Base-by-base conservation (phyloP, 2,888 invertebrate species). In the Leptinotarsa rubiginosa region DNA sequence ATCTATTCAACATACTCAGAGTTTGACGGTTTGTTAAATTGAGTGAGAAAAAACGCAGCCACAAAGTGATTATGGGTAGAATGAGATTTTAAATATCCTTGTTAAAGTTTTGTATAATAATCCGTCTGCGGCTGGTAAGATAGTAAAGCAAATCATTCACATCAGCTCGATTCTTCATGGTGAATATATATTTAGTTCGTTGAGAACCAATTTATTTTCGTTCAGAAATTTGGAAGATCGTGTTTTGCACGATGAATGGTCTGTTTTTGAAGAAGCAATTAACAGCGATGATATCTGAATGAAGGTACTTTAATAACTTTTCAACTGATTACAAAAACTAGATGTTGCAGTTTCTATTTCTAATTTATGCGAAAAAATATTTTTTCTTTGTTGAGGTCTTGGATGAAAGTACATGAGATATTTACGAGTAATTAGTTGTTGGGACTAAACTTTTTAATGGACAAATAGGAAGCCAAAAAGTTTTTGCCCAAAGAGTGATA, bases 1-100 rank as follows among this genome's bases (percentile, higher is more conserved):
- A 70, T 74, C 74, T 67, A 56, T 65, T 64, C 68, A 65, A 68
- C 52, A 62, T 49, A 74, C 54, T 41, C 70, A 18, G 71, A 54
- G 54, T 71, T 71, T 71, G 65, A 71, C 52, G 73, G 65, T 70
- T 52, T 69, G 69, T 73, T 65, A 73, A 73, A 73, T 70, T 73
- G 69, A 67, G 67, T 72, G 59, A 31, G 50, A 72, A 68, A 68
- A 72, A 72, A 52, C 62, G 49, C 64, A 68, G 72, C 72, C 72
- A 62, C 68, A 68, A 72, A 72, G 68, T 72, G 66, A 67, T 72
- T 72, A 72, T 62, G 41, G 68, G 5, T 22, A 59, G 64, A 72
- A 72, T 72, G 62, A 62, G 49, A 31, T 72, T 64, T 68, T 56
- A 56, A 72, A 72, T 41, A 62, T 67, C 67, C 68, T 72, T 56